Percentiles rank a stretch among this genome's conserved stretches.
These are phyloP conservation scores for Pampusana beccarii DNA, from an alignment of 2,113 vertebrate species.

Conservation along the genomic window DNA sequence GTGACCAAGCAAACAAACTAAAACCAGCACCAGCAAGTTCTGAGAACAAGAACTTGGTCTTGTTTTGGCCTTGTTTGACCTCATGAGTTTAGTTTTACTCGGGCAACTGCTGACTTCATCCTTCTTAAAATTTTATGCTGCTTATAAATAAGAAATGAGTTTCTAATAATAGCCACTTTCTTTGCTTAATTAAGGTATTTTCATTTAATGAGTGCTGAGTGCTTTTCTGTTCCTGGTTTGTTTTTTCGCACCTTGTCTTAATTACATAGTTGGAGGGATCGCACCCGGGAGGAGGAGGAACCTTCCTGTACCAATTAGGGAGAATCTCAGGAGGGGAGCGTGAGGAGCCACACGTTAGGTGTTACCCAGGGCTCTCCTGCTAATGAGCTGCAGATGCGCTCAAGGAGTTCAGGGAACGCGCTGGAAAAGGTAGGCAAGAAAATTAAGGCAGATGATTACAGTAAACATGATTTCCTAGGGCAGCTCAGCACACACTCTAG, in stretches of 20 bases:
- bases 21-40: neutral
- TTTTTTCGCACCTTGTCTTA: neutral
- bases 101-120: neutral
- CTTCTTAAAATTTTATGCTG: neutral
- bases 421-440: neutral
- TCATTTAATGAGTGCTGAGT: neutral
- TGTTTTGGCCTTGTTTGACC: neutral
- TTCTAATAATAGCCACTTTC: neutral
- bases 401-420: fast-evolving
- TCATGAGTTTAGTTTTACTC: neutral
- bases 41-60: neutral
- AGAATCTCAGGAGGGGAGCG: fast-evolving
- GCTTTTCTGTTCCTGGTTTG: neutral
- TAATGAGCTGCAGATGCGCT: neutral
- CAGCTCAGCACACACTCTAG: neutral
- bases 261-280: neutral
- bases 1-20: too few species aligned
- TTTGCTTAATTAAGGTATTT: neutral
- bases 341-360: neutral
- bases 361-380: neutral
- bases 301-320: neutral
- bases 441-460: neutral
- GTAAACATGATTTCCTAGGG: fast-evolving
- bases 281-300: neutral
- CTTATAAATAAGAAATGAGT: constrained; percentile 11